Conservation (phyloP, 2,113 vertebrate genomes). For the Halcyon malimbica region DNA sequence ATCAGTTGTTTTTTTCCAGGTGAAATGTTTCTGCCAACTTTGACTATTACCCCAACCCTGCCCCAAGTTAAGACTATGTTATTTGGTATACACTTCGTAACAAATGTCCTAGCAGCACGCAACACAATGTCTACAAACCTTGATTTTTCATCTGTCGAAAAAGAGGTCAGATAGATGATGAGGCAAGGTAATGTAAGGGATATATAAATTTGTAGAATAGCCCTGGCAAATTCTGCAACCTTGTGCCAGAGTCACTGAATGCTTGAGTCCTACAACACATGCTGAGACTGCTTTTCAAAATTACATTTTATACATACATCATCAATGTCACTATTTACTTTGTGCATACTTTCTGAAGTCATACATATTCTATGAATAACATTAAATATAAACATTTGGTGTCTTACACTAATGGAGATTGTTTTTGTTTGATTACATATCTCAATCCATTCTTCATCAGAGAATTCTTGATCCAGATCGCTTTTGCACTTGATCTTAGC, state of each 20-base stretch:
- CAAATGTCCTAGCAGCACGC: neutral
- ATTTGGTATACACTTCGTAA: neutral
- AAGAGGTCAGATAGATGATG: neutral
- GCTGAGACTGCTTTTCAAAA: conserved; percentile 4
- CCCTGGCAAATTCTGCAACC: neutral
- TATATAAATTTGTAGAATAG: neutral
- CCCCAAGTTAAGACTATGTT: neutral
- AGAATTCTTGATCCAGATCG: conserved; percentile 53
- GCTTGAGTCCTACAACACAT: neutral
- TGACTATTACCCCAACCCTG: rapidly evolving
- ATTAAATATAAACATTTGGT: conserved; percentile 59
- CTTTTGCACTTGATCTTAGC: conserved; percentile 48
- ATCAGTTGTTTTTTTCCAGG: neutral
- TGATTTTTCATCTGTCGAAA: neutral
- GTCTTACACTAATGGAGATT: conserved; percentile 58
- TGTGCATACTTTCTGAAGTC: neutral
- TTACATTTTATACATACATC: conserved; percentile 15
- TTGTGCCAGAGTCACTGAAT: neutral
- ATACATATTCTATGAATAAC: conserved; percentile 65
- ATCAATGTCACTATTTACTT: conserved; percentile 46
- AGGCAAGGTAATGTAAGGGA: neutral
- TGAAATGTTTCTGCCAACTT: neutral
- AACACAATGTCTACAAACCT: neutral
- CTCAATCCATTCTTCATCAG: conserved; percentile 63
- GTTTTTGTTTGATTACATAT: conserved; percentile 58